Conservation (phyloP, 2,797 vertebrate genomes). For the Myripristis murdjan region DNA sequence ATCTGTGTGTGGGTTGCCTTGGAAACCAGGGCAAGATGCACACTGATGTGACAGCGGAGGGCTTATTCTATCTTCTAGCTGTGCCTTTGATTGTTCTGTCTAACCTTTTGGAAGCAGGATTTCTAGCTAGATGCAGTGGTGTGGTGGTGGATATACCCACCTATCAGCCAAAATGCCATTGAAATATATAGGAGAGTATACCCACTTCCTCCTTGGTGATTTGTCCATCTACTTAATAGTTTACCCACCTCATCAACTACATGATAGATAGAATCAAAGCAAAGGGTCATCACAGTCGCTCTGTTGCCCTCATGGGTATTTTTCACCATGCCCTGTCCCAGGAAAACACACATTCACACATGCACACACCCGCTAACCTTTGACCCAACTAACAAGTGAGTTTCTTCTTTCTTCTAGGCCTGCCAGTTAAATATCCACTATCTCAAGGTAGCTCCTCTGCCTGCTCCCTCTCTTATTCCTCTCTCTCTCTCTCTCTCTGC, state of each 20-base stretch:
- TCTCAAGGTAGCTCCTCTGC: slow-evolving; percentile 86
- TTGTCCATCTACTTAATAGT: no score
- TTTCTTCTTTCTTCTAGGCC: slow-evolving; percentile 84
- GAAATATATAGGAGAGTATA: no score
- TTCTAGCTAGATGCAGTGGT: background rate
- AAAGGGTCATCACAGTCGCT: slow-evolving; percentile 8
- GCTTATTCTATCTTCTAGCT: slow-evolving; percentile 15
- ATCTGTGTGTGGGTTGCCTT: slow-evolving; percentile 62
- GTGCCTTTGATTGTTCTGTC: background rate
- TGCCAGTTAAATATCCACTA: slow-evolving; percentile 89
- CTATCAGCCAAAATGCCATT: no score
- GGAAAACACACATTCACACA: slow-evolving; percentile 4
- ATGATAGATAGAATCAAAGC: slow-evolving; percentile 9
- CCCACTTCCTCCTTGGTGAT: no score
- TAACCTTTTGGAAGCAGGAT: background rate
- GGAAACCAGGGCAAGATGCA: slow-evolving; percentile 67
- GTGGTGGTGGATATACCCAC: no score
- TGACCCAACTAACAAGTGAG: slow-evolving; percentile 71
- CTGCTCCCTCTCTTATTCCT: slow-evolving; percentile 63
- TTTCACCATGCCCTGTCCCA: background rate
- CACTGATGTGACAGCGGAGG: slow-evolving; percentile 54
- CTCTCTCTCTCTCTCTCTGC: slow-evolving; percentile 22
- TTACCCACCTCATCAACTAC: no score
- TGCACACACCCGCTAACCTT: slow-evolving; percentile 26
- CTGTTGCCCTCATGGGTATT: slow-evolving; percentile 1